A percentile compares a stretch with the other conserved stretches of the same genome.
phyloP scores from a whole-genome alignment of 2,113 vertebrate genomes.

The Suricata suricatta region DNA sequence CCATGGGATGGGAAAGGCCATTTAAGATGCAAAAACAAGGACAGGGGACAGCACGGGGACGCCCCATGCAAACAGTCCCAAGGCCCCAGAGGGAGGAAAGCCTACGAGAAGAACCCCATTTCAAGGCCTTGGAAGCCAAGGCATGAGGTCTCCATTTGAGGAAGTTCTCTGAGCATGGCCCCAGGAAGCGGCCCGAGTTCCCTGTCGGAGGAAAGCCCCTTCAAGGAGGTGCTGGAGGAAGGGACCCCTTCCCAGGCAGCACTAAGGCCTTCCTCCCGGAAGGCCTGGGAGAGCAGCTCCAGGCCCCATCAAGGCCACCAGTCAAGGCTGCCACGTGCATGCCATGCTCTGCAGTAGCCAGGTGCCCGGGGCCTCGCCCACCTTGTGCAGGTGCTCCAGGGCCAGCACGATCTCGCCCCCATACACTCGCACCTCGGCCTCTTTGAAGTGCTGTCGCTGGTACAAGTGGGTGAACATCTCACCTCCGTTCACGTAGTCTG shows the following conservation, averaged over 20 bases:
- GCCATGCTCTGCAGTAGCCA: neutral
- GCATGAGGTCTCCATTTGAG: conserved; percentile 45
- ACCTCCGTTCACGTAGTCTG: conserved; percentile 95
- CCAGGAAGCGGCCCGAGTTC: neutral
- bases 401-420: conserved; percentile 93
- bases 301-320: neutral
- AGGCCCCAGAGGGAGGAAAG: neutral
- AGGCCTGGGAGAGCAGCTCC: neutral
- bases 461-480: conserved; percentile 96
- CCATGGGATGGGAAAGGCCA: neutral
- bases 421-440: conserved; percentile 93
- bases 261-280: neutral
- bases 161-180: conserved; percentile 17
- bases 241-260: neutral
- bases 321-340: no score
- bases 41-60: accelerated
- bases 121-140: neutral
- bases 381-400: conserved; percentile 94
- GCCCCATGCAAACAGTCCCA: neutral
- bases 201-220: conserved; percentile 61
- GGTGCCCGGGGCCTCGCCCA: conserved; percentile 67
- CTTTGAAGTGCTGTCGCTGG: conserved; percentile 93
- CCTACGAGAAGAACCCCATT: neutral
- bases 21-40: neutral
- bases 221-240: neutral